A percentile compares a stretch with the other conserved stretches of the same genome.
Conservation (phyloP, 1,140 invertebrate species). For the Heliconius himera region DNA sequence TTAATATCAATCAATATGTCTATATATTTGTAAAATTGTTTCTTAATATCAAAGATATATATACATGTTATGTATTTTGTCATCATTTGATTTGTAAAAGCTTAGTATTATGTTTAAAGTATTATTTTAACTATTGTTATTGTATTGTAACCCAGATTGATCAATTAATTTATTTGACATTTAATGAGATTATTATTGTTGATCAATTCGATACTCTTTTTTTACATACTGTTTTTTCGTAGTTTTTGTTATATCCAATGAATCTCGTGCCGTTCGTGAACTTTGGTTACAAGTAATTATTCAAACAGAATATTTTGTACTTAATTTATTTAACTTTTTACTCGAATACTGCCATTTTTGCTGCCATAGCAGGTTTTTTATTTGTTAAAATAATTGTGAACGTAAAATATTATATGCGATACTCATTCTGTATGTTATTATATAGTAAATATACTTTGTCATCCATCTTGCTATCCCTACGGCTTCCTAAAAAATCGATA, state of each 20-base stretch:
- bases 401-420: not conserved
- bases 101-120: not conserved
- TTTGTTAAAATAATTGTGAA: not conserved
- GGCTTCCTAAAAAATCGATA: slow-evolving; percentile 35
- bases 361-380: not conserved
- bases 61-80: no score
- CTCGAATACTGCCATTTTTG: not conserved
- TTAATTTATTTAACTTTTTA: slow-evolving; percentile 2
- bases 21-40: no score
- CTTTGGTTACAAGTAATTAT: not conserved
- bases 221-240: not conserved
- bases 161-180: not conserved
- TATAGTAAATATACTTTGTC: not conserved
- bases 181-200: not conserved
- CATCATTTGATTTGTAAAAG: not conserved
- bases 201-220: not conserved
- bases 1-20: no score
- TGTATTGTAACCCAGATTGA: not conserved
- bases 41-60: no score
- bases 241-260: not conserved
- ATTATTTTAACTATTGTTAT: not conserved
- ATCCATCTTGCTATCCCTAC: slow-evolving; percentile 47
- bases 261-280: not conserved
- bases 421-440: no score
- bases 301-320: not conserved